Percentiles rank a stretch among this genome's conserved stretches.
Conservation (phyloP, 2,888 invertebrate species). For the Platycheirus albimanus region DNA sequence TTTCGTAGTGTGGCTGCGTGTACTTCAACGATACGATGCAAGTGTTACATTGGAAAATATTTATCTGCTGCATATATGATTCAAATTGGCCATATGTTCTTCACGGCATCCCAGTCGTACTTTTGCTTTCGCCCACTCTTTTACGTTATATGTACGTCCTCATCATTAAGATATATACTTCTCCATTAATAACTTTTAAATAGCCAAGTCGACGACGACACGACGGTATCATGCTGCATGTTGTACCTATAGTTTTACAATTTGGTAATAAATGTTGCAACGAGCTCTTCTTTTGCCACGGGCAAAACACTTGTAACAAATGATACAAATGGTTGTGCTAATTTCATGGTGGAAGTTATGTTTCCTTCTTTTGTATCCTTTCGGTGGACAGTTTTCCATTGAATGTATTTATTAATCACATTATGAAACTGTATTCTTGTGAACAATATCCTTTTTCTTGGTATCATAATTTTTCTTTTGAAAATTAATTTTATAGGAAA, state of each 20-base stretch:
- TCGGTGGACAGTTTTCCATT: slow-evolving; percentile 32
- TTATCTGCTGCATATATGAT: slow-evolving; percentile 25
- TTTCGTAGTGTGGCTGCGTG: slow-evolving; percentile 10
- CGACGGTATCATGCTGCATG: neutral
- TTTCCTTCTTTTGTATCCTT: slow-evolving; percentile 1
- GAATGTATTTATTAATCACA: slow-evolving; percentile 54
- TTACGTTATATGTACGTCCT: slow-evolving; percentile 22
- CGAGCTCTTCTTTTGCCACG: neutral
- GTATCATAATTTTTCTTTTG: neutral
- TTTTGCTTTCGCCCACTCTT: slow-evolving; percentile 50
- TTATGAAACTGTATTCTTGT: slow-evolving; percentile 57
- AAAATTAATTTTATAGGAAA: too few relatives aligned
- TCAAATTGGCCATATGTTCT: slow-evolving; percentile 22
- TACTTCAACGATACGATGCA: neutral
- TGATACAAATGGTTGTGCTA: slow-evolving; percentile 30
- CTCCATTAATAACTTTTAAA: slow-evolving; percentile 42
- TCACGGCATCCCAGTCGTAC: slow-evolving; percentile 7
- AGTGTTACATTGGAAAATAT: neutral
- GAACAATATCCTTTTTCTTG: neutral
- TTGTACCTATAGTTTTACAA: slow-evolving; percentile 21
- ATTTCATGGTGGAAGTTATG: slow-evolving; percentile 25
- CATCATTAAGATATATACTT: slow-evolving; percentile 26
- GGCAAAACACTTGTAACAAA: neutral
- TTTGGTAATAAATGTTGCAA: slow-evolving; percentile 36
- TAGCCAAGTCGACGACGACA: slow-evolving; percentile 12